A percentile compares a stretch with the other conserved stretches of the same genome.
Conservation (phyloP, 2,888 invertebrate genomes). For the Diplazon laetatorius region DNA sequence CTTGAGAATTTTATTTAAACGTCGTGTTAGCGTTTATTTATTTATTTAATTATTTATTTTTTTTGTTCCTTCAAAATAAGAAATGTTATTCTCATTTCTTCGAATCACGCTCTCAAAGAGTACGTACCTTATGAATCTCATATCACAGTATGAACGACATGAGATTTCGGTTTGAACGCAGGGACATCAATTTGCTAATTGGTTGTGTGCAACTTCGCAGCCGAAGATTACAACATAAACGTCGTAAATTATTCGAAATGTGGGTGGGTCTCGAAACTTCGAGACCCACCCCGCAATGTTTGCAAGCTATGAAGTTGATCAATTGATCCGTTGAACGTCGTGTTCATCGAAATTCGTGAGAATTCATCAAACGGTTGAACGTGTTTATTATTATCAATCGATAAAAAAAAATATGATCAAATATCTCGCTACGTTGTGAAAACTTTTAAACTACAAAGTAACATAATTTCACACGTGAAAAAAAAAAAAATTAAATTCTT, state of each 20-base stretch:
- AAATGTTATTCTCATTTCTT: no score
- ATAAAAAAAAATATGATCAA: no score
- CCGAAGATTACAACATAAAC: slow-evolving; percentile 6
- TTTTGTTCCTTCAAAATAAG: no score
- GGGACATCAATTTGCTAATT: slow-evolving; percentile 22
- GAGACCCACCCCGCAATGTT: no score
- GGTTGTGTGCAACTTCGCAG: neutral
- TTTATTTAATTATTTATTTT: no score
- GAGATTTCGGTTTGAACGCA: slow-evolving; percentile 20
- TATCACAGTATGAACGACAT: slow-evolving; percentile 2
- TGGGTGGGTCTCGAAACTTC: no score
- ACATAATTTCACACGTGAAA: neutral
- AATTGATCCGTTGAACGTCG: neutral
- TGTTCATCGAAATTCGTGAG: slow-evolving; percentile 9
- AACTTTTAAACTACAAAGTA: slow-evolving; percentile 9
- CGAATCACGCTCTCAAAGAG: slow-evolving; percentile 41
- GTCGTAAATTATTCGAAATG: slow-evolving; percentile 21
- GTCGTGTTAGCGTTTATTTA: slow-evolving; percentile 8
- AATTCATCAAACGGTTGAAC: neutral
- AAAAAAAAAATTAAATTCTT: neutral
- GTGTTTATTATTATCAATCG: neutral
- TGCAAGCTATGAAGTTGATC: no score
- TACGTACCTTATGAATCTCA: slow-evolving; percentile 35
- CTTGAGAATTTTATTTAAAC: slow-evolving; percentile 11
- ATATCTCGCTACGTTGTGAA: slow-evolving; percentile 1